phyloP scores from a whole-genome alignment of 2,113 vertebrate genomes.

The Hippoglossus stenolepis region DNA sequence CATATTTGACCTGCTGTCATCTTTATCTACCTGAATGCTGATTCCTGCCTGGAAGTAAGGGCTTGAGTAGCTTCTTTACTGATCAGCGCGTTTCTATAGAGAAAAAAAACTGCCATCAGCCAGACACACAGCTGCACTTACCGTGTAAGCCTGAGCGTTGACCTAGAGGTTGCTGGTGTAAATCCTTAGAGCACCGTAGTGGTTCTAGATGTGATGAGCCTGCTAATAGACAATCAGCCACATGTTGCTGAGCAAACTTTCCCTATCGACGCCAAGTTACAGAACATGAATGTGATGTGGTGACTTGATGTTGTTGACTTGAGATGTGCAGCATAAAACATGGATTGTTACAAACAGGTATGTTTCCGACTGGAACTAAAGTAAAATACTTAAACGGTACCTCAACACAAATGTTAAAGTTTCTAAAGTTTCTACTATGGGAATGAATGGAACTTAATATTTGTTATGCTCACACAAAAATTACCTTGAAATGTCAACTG shows the following conservation, averaged over 20 bases:
- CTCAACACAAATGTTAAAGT: too few species aligned
- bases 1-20: slow-evolving; percentile 36
- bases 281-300: background rate
- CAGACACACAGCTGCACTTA: slow-evolving; percentile 3
- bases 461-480: background rate
- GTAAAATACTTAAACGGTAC: too few species aligned
- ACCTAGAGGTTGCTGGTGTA: slow-evolving; percentile 23
- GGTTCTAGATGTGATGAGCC: background rate
- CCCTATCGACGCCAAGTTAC: too few species aligned
- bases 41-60: slow-evolving; percentile 50
- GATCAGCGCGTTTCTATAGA: slow-evolving; percentile 12
- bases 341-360: too few species aligned
- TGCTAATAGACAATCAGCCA: background rate
- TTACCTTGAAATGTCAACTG: too few species aligned
- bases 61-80: slow-evolving; percentile 40
- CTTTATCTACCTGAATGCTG: slow-evolving; percentile 29
- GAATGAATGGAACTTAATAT: background rate
- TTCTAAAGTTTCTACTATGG: too few species aligned
- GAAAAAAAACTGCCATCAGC: background rate
- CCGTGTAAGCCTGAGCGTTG: background rate
- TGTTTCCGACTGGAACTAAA: too few species aligned
- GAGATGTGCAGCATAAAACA: background rate
- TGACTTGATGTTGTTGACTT: background rate
- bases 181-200: background rate
- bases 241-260: background rate